A percentile compares a stretch with the other conserved stretches of the same genome.
Conservation (phyloP, 2,797 vertebrate genomes). For the Gastrophryne carolinensis region DNA sequence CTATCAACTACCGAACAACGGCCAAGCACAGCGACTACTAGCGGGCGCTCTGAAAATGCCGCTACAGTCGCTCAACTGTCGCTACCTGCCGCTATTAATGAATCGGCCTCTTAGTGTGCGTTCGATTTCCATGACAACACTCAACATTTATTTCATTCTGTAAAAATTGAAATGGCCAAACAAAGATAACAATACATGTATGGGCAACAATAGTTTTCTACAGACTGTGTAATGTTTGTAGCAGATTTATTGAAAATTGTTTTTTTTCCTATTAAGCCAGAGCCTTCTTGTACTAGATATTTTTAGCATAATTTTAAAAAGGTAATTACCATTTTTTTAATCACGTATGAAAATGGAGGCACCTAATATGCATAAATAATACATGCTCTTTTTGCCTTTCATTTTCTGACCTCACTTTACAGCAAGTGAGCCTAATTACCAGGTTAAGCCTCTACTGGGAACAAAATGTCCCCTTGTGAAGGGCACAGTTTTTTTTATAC, state of each 20-base stretch:
- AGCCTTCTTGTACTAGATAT: not conserved
- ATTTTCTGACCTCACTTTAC: conserved; percentile 43
- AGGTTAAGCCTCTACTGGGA: conserved; percentile 36
- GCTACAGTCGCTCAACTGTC: too few relatives aligned
- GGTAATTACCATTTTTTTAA: conserved; percentile 16
- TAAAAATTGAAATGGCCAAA: too few relatives aligned
- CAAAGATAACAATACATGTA: too few relatives aligned
- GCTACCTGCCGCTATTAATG: too few relatives aligned
- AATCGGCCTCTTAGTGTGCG: too few relatives aligned
- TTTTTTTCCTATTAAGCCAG: not conserved
- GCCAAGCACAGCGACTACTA: too few relatives aligned
- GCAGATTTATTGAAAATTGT: not conserved
- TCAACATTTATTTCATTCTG: too few relatives aligned
- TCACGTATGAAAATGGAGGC: not conserved
- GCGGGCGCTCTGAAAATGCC: too few relatives aligned
- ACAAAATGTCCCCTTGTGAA: conserved; percentile 35
- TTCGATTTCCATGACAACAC: too few relatives aligned
- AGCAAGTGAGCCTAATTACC: conserved; percentile 43
- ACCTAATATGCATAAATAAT: conserved; percentile 36
- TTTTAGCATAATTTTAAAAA: conserved; percentile 2
- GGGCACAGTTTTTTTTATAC: conserved; percentile 35
- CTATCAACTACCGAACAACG: too few relatives aligned
- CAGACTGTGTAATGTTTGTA: not conserved
- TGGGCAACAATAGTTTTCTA: too few relatives aligned
- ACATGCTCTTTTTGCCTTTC: conserved; percentile 18